Evolutionary conservation across 2,888 invertebrate species (phyloP).

Genomic region (Synanthedon formicaeformis): DNA sequence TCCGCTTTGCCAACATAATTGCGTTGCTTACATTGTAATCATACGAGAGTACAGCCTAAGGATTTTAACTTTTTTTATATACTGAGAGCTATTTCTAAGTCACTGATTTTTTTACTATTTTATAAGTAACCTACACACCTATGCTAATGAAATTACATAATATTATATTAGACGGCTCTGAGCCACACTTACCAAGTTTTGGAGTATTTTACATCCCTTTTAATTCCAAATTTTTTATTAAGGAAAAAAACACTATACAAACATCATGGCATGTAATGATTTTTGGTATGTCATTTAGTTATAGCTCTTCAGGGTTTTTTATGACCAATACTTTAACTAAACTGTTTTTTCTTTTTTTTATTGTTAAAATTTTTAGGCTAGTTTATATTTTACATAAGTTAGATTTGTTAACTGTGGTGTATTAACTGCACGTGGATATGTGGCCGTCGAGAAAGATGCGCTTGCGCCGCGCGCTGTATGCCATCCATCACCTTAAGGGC

Average conservation of each 20-base stretch:
- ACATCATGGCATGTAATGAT: constrained; percentile 63
- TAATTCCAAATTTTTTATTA: constrained; percentile 54
- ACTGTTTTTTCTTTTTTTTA: constrained; percentile 53
- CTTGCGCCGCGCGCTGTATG: no score
- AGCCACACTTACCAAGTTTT: constrained; percentile 57
- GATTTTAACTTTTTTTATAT: constrained; percentile 68
- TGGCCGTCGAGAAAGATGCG: constrained; percentile 33
- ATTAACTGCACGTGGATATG: constrained; percentile 60
- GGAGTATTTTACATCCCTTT: constrained; percentile 65
- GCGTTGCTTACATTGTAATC: constrained; percentile 68
- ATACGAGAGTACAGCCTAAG: constrained; percentile 69
- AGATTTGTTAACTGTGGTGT: constrained; percentile 70
- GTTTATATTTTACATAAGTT: constrained; percentile 67
- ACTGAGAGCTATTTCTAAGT: constrained; percentile 71
- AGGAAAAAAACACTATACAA: constrained; percentile 38
- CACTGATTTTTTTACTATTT: constrained; percentile 59
- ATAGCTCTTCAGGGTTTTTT: constrained; percentile 66
- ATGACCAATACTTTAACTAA: constrained; percentile 64
- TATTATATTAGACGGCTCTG: constrained; percentile 41
- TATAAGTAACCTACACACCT: constrained; percentile 30
- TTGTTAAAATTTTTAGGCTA: constrained; percentile 71
- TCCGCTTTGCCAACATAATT: constrained; percentile 68
- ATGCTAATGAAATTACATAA: constrained; percentile 26
- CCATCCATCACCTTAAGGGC: no score
- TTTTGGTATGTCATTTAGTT: constrained; percentile 58